Conservation (phyloP, 64 coral and sea anemone genomes). For the Exaiptasia diaphana region DNA sequence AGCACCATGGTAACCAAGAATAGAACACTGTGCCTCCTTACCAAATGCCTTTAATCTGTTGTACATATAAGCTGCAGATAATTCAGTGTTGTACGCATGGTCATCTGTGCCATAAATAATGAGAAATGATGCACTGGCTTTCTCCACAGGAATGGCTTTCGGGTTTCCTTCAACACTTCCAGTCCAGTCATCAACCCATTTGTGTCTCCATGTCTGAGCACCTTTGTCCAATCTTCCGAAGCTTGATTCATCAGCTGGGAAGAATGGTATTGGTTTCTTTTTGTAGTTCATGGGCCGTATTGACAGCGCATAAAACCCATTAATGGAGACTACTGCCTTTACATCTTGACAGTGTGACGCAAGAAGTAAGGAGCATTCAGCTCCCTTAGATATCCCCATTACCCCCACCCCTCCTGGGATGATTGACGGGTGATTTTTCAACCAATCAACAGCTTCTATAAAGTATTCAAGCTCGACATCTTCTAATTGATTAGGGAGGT, state of each 20-base stretch:
- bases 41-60: constrained; percentile 24
- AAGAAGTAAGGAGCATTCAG: constrained; percentile 7
- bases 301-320: not conserved
- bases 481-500: not conserved
- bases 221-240: too few species aligned
- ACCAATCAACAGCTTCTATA: constrained; percentile 44
- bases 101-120: constrained; percentile 55
- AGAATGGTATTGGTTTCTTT: not conserved
- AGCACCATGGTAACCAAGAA: constrained; percentile 43
- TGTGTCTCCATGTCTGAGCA: too few species aligned
- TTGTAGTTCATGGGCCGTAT: not conserved
- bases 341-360: constrained; percentile 25
- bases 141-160: constrained; percentile 37
- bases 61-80: constrained; percentile 2
- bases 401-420: constrained; percentile 28
- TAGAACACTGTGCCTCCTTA: constrained; percentile 25
- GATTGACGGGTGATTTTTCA: constrained; percentile 14
- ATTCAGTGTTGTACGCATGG: not conserved
- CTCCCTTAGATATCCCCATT: constrained; percentile 49
- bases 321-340: constrained; percentile 3
- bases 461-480: constrained; percentile 53
- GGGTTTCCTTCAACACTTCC: not conserved
- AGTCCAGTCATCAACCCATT: not conserved
- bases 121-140: constrained; percentile 24
- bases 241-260: too few species aligned